Conservation (phyloP, 1,140 invertebrate genomes). For the Dufourea novaeangliae region DNA sequence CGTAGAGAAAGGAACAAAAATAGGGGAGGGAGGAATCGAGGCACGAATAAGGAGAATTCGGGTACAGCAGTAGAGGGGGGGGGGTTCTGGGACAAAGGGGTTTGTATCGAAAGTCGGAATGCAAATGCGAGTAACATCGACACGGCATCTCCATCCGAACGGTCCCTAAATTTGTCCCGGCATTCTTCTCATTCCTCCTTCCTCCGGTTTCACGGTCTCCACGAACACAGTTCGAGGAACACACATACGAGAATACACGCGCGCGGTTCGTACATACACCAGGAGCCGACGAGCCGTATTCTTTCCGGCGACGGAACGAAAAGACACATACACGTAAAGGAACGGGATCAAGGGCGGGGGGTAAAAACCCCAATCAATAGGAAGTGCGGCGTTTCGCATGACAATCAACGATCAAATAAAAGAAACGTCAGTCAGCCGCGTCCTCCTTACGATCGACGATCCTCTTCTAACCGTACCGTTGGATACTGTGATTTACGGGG, state of each 20-base stretch:
- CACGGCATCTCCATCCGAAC: conserved; percentile 72
- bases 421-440: conserved; percentile 62
- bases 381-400: conserved; percentile 77
- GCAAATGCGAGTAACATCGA: conserved; percentile 72
- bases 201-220: conserved; percentile 22
- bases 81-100: conserved; percentile 55
- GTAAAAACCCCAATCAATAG: conserved; percentile 69
- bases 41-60: not conserved
- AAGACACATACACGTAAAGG: conserved; percentile 58
- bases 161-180: conserved; percentile 70
- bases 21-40: not conserved
- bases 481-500: conserved; percentile 17
- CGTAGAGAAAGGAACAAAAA: not conserved
- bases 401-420: conserved; percentile 73
- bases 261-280: conserved; percentile 22
- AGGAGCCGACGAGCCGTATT: conserved; percentile 38
- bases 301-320: conserved; percentile 32
- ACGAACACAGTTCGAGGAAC: too few species aligned
- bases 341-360: conserved; percentile 36
- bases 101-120: conserved; percentile 72
- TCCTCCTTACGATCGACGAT: conserved; percentile 18
- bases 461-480: not conserved
- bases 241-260: conserved; percentile 22
- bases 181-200: conserved; percentile 60
- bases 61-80: not conserved